Evolutionary conservation across 1,140 invertebrate species (phyloP).

Genomic region (Nomia melanderi): DNA sequence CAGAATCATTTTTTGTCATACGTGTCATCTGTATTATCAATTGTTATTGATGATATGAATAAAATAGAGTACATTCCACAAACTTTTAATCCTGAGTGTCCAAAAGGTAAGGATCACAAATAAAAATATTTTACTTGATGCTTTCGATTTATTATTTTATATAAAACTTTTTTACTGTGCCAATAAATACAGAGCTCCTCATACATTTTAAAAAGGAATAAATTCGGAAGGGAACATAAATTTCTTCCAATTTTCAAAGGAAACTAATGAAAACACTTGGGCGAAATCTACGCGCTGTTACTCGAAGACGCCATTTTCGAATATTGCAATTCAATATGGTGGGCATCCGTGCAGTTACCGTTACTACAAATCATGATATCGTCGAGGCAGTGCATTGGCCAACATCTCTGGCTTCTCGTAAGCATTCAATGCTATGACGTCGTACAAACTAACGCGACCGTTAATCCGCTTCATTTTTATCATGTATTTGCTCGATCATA

Average conservation of each 20-base stretch:
- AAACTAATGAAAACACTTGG: background rate
- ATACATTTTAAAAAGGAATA: no score
- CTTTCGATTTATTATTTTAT: no score
- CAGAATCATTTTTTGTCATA: no score
- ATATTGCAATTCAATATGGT: constrained; percentile 62
- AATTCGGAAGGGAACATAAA: background rate
- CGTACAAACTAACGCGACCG: constrained; percentile 60
- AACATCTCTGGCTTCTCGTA: constrained; percentile 36
- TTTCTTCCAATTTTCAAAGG: background rate
- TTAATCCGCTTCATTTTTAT: constrained; percentile 59
- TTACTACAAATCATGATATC: constrained; percentile 61
- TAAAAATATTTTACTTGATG: no score
- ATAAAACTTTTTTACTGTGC: no score
- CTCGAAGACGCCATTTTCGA: constrained; percentile 44
- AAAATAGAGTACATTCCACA: no score
- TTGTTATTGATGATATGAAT: no score
- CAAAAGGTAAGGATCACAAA: no score
- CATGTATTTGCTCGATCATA: constrained; percentile 21
- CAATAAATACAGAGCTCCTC: no score
- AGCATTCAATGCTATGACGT: constrained; percentile 46
- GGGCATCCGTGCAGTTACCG: constrained; percentile 58
- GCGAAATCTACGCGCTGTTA: background rate
- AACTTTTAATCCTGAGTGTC: no score
- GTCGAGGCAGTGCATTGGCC: constrained; percentile 37
- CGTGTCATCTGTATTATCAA: no score